phyloP scores from a whole-genome alignment of 1,140 invertebrate genomes.

The Trichonephila inaurata region DNA sequence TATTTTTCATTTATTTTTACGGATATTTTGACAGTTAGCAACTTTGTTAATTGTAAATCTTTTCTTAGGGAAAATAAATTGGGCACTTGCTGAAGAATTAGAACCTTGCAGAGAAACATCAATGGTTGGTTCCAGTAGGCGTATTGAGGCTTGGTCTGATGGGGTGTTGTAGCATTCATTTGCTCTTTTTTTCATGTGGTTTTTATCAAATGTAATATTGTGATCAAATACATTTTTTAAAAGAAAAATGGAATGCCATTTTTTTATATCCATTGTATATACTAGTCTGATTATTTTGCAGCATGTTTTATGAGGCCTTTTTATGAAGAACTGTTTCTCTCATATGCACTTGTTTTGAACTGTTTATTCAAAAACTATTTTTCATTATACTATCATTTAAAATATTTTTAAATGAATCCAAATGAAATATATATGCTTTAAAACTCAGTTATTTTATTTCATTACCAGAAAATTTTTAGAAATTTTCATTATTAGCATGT shows the following conservation, averaged over 20 bases:
- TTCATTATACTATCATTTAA: too few relatives aligned
- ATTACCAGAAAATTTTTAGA: too few relatives aligned
- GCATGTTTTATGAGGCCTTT: slow-evolving; percentile 3
- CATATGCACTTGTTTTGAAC: background rate
- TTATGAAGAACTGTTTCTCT: slow-evolving; percentile 4
- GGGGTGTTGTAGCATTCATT: background rate
- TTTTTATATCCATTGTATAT: slow-evolving; percentile 65
- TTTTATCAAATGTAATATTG: slow-evolving; percentile 6
- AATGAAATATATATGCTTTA: too few relatives aligned
- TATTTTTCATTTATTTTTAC: too few relatives aligned
- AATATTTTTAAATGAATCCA: too few relatives aligned
- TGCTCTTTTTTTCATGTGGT: background rate
- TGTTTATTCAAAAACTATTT: too few relatives aligned
- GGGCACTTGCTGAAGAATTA: slow-evolving; percentile 70
- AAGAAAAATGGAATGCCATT: background rate
- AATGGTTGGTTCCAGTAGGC: slow-evolving; percentile 28
- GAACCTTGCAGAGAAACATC: slow-evolving; percentile 62
- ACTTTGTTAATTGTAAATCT: background rate
- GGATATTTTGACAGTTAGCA: too few relatives aligned
- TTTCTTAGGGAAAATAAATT: slow-evolving; percentile 69
- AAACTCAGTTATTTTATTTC: too few relatives aligned
- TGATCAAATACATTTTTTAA: slow-evolving; percentile 35
- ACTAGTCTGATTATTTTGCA: slow-evolving; percentile 50
- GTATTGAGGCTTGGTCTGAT: slow-evolving; percentile 71
- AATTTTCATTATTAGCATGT: too few relatives aligned